Percentiles rank a stretch among this genome's conserved stretches.
Conservation (phyloP, 2,797 vertebrate species). For the Ibycter americanus region DNA sequence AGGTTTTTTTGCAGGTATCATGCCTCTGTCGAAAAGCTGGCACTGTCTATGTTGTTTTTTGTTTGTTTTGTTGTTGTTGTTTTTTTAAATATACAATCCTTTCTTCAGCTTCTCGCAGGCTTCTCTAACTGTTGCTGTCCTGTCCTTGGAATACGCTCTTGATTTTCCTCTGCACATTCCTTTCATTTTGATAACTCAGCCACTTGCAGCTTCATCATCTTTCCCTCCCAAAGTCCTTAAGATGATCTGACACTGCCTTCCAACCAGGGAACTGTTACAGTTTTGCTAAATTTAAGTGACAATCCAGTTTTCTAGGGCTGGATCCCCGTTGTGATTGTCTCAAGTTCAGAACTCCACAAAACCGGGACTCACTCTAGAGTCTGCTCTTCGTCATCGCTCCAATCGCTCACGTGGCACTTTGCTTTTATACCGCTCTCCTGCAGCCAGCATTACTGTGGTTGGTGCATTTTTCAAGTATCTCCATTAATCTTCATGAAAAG, state of each 20-base stretch:
- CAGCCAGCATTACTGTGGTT: not conserved
- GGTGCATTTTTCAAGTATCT: not conserved
- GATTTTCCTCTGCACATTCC: not conserved
- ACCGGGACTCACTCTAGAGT: not conserved
- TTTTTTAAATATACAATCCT: not conserved
- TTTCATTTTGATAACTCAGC: not conserved
- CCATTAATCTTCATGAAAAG: not conserved
- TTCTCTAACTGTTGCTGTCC: not conserved
- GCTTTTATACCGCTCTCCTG: not conserved
- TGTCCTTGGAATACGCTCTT: not conserved
- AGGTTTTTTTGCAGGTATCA: not conserved
- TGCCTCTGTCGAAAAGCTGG: not conserved
- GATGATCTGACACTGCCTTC: not conserved
- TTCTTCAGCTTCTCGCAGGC: not conserved
- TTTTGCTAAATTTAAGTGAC: not conserved
- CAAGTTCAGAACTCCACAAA: not conserved
- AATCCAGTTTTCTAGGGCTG: not conserved
- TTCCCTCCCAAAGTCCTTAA: not conserved
- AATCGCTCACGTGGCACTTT: fast-evolving
- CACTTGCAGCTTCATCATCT: not conserved
- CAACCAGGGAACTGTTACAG: not conserved
- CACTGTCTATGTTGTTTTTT: not conserved
- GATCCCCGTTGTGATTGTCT: not conserved
- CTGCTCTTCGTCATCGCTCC: not conserved
- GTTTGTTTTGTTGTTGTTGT: not conserved